A percentile compares a stretch with the other conserved stretches of the same genome.
Evolutionary conservation across 2,888 invertebrate species (phyloP).

Genomic region (Eupithecia dodoneata): DNA sequence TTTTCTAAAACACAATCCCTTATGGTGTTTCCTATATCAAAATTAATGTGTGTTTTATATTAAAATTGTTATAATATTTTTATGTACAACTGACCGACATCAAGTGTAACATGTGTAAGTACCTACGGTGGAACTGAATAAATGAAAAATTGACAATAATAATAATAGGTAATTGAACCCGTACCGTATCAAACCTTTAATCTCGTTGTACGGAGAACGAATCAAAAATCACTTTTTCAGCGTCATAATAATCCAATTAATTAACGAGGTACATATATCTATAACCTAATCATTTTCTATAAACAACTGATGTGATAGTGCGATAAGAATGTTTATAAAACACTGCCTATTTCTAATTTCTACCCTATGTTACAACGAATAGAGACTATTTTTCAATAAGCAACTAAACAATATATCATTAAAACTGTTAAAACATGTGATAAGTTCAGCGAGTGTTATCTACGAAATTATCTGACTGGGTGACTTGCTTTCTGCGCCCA

Average conservation of each 20-base stretch:
- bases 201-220: neutral
- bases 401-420: slow-evolving; percentile 3
- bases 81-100: too few relatives aligned
- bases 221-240: neutral
- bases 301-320: neutral
- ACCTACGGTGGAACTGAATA: too few relatives aligned
- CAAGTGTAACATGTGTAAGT: too few relatives aligned
- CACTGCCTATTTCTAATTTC: neutral
- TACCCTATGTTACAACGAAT: neutral
- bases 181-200: neutral
- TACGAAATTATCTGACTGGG: slow-evolving; percentile 50
- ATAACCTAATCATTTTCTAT: slow-evolving; percentile 1
- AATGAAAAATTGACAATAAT: neutral
- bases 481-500: slow-evolving; percentile 44
- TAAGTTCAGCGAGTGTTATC: slow-evolving; percentile 43
- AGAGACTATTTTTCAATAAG: neutral
- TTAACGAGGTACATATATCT: neutral
- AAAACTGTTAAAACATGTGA: slow-evolving; percentile 30
- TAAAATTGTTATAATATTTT: too few relatives aligned
- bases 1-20: too few relatives aligned
- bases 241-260: neutral
- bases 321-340: neutral
- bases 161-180: neutral
- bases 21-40: too few relatives aligned
- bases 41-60: too few relatives aligned